Conservation (phyloP, 2,888 invertebrate species). For the Dioctria linearis region DNA sequence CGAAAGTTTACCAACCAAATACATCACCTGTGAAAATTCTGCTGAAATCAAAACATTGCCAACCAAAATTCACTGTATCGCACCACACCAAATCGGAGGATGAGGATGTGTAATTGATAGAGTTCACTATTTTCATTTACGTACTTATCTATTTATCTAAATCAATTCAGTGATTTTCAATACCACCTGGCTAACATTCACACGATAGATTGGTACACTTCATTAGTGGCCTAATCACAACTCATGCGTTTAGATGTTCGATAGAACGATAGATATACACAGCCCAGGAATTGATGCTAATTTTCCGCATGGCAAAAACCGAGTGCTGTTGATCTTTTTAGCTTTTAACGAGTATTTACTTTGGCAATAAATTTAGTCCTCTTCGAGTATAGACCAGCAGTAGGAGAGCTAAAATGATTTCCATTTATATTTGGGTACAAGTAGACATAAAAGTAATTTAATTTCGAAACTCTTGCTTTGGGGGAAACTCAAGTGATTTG, state of each 20-base stretch:
- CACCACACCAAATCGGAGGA: not conserved
- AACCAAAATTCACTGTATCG: not conserved
- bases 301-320: slow-evolving; percentile 23
- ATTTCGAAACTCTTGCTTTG: not conserved
- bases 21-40: no score
- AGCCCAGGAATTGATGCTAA: not conserved
- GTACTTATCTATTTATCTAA: not conserved
- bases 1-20: no score
- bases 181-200: not conserved
- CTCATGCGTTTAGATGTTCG: not conserved
- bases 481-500: slow-evolving; percentile 11
- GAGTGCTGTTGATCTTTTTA: slow-evolving; percentile 42
- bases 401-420: slow-evolving; percentile 10
- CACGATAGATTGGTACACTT: not conserved
- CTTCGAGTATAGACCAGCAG: not conserved
- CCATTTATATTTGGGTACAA: slow-evolving; percentile 10
- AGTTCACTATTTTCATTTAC: not conserved
- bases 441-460: not conserved
- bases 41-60: not conserved
- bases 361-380: slow-evolving; percentile 41
- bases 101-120: not conserved
- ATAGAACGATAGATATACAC: no score
- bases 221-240: not conserved
- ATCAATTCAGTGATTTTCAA: not conserved
- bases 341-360: slow-evolving; percentile 45